A percentile compares a stretch with the other conserved stretches of the same genome.
Conservation (phyloP, 2,113 vertebrate species). For the Zosterops borbonicus region DNA sequence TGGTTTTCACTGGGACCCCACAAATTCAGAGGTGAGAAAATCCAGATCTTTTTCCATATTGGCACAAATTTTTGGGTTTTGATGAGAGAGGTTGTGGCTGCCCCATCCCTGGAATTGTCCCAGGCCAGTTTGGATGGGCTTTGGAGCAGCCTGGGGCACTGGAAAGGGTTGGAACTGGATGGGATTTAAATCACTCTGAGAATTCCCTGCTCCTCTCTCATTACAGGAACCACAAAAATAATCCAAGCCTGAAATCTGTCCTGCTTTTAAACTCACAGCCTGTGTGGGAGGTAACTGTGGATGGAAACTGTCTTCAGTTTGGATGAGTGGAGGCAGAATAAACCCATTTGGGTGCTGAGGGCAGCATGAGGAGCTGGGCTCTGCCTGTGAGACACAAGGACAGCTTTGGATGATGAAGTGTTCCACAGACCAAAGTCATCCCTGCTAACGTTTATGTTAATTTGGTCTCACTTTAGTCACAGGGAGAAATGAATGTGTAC, state of each 20-base stretch:
- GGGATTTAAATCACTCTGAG: not conserved
- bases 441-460: not conserved
- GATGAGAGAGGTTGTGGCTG: not conserved
- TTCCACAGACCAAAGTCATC: not conserved
- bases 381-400: accelerated
- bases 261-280: not conserved
- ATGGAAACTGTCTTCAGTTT: not conserved
- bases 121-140: not conserved
- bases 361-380: not conserved
- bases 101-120: not conserved
- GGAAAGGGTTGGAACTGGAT: not conserved
- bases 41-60: not conserved
- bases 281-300: not conserved
- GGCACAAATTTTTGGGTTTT: not conserved
- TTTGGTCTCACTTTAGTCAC: constrained; percentile 30
- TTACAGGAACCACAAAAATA: not conserved
- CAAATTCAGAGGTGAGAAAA: not conserved
- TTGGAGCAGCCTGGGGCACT: not conserved
- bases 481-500: not conserved
- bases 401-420: not conserved
- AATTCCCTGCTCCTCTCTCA: not conserved
- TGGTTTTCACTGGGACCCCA: not conserved
- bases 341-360: accelerated
- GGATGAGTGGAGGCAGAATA: not conserved
- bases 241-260: not conserved